Base-by-base conservation (phyloP, 1,140 invertebrate species). In the Ceratina japonica region DNA sequence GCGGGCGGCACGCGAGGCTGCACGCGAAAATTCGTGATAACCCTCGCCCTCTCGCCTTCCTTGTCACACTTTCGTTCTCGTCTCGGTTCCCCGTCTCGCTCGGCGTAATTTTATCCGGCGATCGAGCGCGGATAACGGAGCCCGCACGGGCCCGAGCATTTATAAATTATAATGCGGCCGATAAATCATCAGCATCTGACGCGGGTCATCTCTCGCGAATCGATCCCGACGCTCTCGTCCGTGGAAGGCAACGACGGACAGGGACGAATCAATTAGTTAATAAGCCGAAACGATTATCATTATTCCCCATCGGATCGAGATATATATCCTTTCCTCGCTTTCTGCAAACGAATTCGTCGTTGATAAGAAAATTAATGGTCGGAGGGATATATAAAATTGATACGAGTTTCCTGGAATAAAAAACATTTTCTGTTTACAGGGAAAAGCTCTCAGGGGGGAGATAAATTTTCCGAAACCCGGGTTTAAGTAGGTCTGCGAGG, bases 171-270 rank as follows among this genome's bases (percentile, higher is more conserved):
- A 72, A 78, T 72, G 69, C 75, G 49, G 16, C 75, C 75, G 75
- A 78, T 78, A 72, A 78, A 78, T 78, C 75, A 72, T 78, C 75
- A 20, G 58, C 58, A 71, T 77, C 68, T 72, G 75, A 72, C 75
- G 49, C 44, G 59, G 69, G 59, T 49, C 75, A 63, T 71, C 75
- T 54, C 71, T 70, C 52, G 27, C 51, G 51, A 56, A 70, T 56
- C 66, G 66, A 70, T 70, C 12, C 49, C 44, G 56, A 37, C 56
- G 66, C 52, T 63, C 37, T 20, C 65, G 65, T 0, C 8, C n/a
- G 18, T 49, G 56, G 16, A 20, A 49, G n/a, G n/a, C n/a, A 24
- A 51, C 44, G 7, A 15, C 15, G 18, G 52, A n/a, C 12, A n/a
- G 18, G 66, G 52, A 70, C 51, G 66, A 56, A 20, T 56, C 66